Percentiles rank a stretch among this genome's conserved stretches.
These are phyloP conservation scores for Graptemys geographica DNA, from an alignment of 2,797 vertebrate species.

Conservation along the genomic window DNA sequence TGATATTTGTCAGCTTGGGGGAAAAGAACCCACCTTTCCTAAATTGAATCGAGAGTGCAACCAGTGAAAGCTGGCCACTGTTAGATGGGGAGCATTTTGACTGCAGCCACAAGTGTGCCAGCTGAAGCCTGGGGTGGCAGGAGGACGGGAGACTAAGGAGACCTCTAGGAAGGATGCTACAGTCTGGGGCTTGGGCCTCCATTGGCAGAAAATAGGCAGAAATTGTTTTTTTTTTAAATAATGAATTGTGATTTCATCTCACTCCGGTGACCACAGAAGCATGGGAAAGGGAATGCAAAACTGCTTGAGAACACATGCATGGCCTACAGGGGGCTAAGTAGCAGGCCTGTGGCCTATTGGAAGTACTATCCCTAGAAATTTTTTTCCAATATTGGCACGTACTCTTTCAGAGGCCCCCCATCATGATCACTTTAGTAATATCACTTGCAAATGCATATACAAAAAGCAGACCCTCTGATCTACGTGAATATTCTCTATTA, in stretches of 20 bases:
- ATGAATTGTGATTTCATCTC: background rate
- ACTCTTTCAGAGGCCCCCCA: background rate
- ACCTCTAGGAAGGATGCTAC: background rate
- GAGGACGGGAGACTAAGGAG: background rate
- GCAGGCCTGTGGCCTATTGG: too few species aligned
- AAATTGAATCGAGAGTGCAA: background rate
- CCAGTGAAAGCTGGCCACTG: background rate
- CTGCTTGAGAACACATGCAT: background rate
- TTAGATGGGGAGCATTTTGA: background rate
- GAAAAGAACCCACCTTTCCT: background rate
- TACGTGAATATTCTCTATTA: accelerated
- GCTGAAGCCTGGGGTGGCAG: background rate
- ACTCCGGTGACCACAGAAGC: background rate
- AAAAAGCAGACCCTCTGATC: background rate
- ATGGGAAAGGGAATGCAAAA: accelerated
- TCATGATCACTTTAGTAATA: background rate
- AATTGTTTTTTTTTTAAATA: background rate
- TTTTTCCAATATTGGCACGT: background rate
- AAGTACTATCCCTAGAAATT: background rate
- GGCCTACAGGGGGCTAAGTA: background rate
- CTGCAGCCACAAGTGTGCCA: background rate
- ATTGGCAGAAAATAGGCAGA: background rate
- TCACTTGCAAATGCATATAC: background rate
- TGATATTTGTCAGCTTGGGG: background rate
- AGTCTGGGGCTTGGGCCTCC: background rate